A percentile compares a stretch with the other conserved stretches of the same genome.
phyloP scores from a whole-genome alignment of 2,113 vertebrate genomes.

The Artemisiospiza belli region DNA sequence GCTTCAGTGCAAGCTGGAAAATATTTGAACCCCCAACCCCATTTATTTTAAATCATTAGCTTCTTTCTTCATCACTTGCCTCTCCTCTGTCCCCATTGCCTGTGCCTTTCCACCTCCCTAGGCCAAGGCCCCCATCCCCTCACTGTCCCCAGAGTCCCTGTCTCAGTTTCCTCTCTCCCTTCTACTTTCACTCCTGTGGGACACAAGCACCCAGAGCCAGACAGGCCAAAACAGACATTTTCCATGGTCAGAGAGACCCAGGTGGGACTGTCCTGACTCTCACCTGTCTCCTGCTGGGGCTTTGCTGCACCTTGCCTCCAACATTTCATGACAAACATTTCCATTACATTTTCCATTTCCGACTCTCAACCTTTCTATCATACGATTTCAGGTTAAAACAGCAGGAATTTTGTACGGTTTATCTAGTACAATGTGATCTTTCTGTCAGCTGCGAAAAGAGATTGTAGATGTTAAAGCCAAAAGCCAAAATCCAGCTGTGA shows the following conservation, averaged over 20 bases:
- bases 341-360: conserved; percentile 62
- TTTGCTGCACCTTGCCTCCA: conserved; percentile 2
- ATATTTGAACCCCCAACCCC: not conserved
- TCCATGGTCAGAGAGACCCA: not conserved
- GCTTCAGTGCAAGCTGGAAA: not conserved
- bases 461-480: conserved; percentile 42
- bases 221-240: not conserved
- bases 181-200: not conserved
- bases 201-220: not conserved
- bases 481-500: conserved; percentile 64
- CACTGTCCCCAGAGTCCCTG: no score
- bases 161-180: not conserved
- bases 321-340: conserved; percentile 12
- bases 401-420: conserved; percentile 48
- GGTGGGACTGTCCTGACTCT: not conserved
- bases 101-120: not conserved
- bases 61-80: not conserved
- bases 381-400: conserved; percentile 47
- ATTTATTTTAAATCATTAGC: not conserved
- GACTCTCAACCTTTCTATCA: conserved; percentile 34
- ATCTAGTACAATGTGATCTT: conserved; percentile 33
- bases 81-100: not conserved
- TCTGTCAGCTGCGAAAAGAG: conserved; percentile 44
- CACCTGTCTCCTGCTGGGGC: not conserved
- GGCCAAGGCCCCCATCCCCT: not conserved